A percentile compares a stretch with the other conserved stretches of the same genome.
Conservation (phyloP, 2,888 invertebrate species). For the Sarcophaga subvicina region DNA sequence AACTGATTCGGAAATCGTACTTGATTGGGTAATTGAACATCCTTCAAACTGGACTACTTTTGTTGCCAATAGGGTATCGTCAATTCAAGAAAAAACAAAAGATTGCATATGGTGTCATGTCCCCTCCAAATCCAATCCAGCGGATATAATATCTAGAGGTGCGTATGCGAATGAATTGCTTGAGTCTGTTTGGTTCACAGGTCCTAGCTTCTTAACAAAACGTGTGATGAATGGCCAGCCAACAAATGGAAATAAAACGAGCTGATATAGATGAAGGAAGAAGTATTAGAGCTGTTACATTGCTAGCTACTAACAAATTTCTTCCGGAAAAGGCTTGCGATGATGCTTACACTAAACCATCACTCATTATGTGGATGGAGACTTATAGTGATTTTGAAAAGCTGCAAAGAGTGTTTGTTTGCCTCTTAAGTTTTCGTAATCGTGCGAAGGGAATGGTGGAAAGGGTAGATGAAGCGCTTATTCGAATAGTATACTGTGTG, state of each 20-base stretch:
- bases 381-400: too few species aligned
- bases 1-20: slow-evolving; percentile 63
- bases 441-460: background rate
- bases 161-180: slow-evolving; percentile 20
- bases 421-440: slow-evolving; percentile 12
- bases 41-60: slow-evolving; percentile 62
- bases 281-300: background rate
- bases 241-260: slow-evolving; percentile 9
- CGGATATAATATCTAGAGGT: slow-evolving; percentile 34
- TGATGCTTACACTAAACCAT: too few species aligned
- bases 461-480: slow-evolving; percentile 11
- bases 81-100: slow-evolving; percentile 39
- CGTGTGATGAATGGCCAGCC: slow-evolving; percentile 13
- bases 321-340: too few species aligned
- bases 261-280: slow-evolving; percentile 2
- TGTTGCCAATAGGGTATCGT: slow-evolving; percentile 55
- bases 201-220: slow-evolving; percentile 11
- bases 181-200: slow-evolving; percentile 36
- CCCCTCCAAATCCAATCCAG: slow-evolving; percentile 30
- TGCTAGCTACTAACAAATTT: slow-evolving; percentile 1
- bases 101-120: slow-evolving; percentile 30
- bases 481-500: slow-evolving; percentile 48
- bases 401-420: too few species aligned
- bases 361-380: too few species aligned
- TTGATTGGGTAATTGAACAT: slow-evolving; percentile 59